Evolutionary conservation across 1,140 invertebrate species (phyloP), one percentile per base, ranked within the genome.

Genomic region (Drosophila willistoni): DNA sequence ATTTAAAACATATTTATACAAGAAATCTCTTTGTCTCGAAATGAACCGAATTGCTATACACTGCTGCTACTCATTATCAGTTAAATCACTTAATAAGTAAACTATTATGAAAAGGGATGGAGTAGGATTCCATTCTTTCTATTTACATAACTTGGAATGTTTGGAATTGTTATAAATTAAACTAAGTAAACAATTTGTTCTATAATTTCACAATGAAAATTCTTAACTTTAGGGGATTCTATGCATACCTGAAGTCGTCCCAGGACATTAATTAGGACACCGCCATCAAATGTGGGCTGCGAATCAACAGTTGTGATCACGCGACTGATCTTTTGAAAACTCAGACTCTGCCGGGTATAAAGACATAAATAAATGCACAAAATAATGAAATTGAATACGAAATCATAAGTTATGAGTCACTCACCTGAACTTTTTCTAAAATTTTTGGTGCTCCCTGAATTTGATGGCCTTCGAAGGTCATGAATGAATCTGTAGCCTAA

Each of bases 241-340:
- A 10, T 22, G 17, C 91, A 94, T 94, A 98, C 97, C 95, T 98
- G 96, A 86, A 99, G 93, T 93, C 97, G 96, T 84, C 98, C 98
- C 71, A 98, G 93, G 41, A 98, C 98, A 94, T 97, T 97, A 77
- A 98, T 97, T 92, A 98, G 92, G 71, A 99, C 96, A 67, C 98
- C 97, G 51, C 98, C 98, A 93, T 98, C 98, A 90, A 97, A 98
- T 94, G 97, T 98, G 44, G 98, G 98, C 93, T 98, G 98, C 68
- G 96, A 97, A 92, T 99, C 98, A 54, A 98, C 95, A n/a, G 96
- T 95, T 64, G 98, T 98, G 91, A 98, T 96, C 91, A 96, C 94
- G 93, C 98, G 95, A 91, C 95, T 95, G 81, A 99, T 98, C 93
- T 98, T 98, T 95, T 98, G 96, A 94, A 98, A 98, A 70, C 94